Percentiles rank a stretch among this genome's conserved stretches.
Evolutionary conservation across 2,797 vertebrate genomes (phyloP).

Genomic region (Lepus townsendii): DNA sequence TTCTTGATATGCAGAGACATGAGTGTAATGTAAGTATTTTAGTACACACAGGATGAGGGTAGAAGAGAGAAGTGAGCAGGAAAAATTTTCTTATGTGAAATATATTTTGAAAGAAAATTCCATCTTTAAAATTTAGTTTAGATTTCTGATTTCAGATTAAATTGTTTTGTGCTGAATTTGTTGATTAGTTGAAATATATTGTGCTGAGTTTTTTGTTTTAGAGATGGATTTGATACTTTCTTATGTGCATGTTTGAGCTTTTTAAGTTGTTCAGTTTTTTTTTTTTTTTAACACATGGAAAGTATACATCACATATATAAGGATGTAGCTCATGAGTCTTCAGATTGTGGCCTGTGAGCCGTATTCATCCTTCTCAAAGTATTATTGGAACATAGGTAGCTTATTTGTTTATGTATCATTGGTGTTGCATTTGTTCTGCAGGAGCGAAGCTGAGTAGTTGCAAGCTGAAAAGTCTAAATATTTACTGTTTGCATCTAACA

Average conservation of each 20-base stretch:
- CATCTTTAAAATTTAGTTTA: constrained; percentile 63
- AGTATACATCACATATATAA: not conserved
- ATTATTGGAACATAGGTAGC: not conserved
- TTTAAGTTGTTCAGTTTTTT: constrained; percentile 46
- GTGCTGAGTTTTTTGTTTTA: constrained; percentile 46
- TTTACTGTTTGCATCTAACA: constrained; percentile 13
- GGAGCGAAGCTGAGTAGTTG: constrained; percentile 19
- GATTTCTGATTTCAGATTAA: constrained; percentile 53
- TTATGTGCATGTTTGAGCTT: constrained; percentile 60
- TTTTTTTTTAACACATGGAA: not conserved
- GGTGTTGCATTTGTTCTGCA: not conserved
- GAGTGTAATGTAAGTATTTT: constrained; percentile 71
- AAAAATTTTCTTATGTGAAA: constrained; percentile 45
- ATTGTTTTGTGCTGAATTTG: constrained; percentile 43
- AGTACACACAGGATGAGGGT: constrained; percentile 27
- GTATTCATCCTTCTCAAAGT: not conserved
- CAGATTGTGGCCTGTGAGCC: not conserved
- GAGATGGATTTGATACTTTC: constrained; percentile 54
- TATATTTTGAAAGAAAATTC: constrained; percentile 67
- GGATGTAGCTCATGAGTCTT: constrained; percentile 21
- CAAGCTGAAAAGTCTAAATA: not conserved
- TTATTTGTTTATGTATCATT: not conserved
- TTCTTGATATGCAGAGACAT: constrained; percentile 58
- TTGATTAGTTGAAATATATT: constrained; percentile 25
- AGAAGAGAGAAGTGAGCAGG: constrained; percentile 40